phyloP scores from a whole-genome alignment of 2,113 vertebrate genomes.

The Perca flavescens region DNA sequence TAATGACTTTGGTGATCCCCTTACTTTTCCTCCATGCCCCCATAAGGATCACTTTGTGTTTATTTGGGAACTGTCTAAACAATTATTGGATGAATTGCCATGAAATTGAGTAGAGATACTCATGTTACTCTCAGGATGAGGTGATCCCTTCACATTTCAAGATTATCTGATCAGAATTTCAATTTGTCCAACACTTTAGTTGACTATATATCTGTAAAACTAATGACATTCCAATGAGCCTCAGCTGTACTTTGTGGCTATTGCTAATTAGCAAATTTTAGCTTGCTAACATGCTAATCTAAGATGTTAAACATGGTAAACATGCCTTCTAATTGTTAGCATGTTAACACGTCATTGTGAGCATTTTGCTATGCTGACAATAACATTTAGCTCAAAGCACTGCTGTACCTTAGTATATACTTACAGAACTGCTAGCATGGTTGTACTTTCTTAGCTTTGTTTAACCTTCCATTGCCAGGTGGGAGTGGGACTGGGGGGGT shows the following conservation, averaged over 20 bases:
- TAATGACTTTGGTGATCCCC: background rate
- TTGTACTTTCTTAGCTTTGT: background rate
- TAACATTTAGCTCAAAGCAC: background rate
- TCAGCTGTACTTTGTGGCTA: background rate
- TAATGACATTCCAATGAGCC: background rate
- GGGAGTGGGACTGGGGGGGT: conserved; percentile 29
- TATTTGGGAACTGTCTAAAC: background rate
- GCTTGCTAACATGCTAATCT: background rate
- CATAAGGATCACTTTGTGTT: background rate
- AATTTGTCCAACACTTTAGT: background rate
- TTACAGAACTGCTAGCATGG: background rate
- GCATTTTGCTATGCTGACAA: background rate
- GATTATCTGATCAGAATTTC: background rate
- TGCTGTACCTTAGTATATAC: background rate
- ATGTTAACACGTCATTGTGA: background rate
- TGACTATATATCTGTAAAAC: background rate
- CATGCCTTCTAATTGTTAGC: background rate
- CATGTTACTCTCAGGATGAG: background rate
- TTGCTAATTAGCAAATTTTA: background rate
- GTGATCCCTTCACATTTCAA: background rate
- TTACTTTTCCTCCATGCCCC: background rate
- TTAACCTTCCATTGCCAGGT: conserved; percentile 1
- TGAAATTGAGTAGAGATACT: background rate
- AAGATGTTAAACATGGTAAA: background rate
- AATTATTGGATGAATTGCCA: background rate